A percentile compares a stretch with the other conserved stretches of the same genome.
These are phyloP conservation scores for Nephila pilipes DNA, from an alignment of 1,140 invertebrate species.

Conservation along the genomic window DNA sequence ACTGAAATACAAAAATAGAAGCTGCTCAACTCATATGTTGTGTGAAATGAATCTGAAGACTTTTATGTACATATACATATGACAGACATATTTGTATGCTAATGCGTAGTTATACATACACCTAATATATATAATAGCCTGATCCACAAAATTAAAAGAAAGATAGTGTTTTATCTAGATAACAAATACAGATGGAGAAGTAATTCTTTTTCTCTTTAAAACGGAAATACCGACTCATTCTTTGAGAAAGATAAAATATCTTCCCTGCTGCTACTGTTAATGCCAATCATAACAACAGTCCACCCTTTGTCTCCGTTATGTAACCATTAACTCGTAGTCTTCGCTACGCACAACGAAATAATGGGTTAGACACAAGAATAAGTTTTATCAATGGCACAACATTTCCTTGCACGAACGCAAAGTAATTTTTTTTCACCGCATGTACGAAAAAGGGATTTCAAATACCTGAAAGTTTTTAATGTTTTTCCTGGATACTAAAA, in stretches of 20 bases:
- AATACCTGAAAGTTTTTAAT: conserved; percentile 25
- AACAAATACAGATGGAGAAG: conserved; percentile 38
- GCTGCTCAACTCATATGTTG: not conserved
- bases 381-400: conserved; percentile 49
- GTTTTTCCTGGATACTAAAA: conserved; percentile 48
- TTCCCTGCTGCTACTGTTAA: not conserved
- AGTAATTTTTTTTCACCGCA: not conserved
- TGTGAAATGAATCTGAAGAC: conserved; percentile 40
- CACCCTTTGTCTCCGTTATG: conserved; percentile 38
- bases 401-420: conserved; percentile 7
- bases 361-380: conserved; percentile 17
- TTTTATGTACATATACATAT: not conserved
- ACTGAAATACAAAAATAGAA: conserved; percentile 32
- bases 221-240: not conserved
- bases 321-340: conserved; percentile 57
- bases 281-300: conserved; percentile 16
- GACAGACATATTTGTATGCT: too few relatives aligned
- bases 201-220: not conserved
- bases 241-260: conserved; percentile 18
- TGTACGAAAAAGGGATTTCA: not conserved
- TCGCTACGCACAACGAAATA: conserved; percentile 11
- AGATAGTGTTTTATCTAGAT: conserved; percentile 49
- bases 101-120: not conserved
- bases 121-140: not conserved
- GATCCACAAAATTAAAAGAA: conserved; percentile 48